phyloP scores from a whole-genome alignment of 23 tunicate genomes.

The Clavelina lepadiformis region DNA sequence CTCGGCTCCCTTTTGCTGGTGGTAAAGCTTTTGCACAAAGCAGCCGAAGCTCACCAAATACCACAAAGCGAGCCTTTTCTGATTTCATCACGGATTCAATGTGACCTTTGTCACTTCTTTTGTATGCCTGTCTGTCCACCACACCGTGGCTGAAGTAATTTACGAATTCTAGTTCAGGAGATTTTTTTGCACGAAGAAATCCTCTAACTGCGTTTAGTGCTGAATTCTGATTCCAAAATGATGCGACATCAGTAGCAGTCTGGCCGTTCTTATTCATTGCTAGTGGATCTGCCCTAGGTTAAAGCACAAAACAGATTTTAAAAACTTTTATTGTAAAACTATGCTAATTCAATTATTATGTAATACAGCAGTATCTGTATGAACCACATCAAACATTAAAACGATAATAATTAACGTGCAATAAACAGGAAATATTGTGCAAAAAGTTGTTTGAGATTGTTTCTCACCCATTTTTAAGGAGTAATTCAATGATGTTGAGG shows the following conservation, averaged over 20 bases:
- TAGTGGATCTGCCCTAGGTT: slow-evolving; percentile 77
- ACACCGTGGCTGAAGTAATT: slow-evolving; percentile 56
- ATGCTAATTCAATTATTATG: slow-evolving; percentile 1
- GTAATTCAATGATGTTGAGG: slow-evolving; percentile 25
- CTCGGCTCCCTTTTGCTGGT: slow-evolving; percentile 12
- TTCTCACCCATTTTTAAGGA: slow-evolving; percentile 64
- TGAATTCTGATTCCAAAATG: slow-evolving; percentile 65
- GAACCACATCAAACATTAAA: background rate
- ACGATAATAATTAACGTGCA: no score
- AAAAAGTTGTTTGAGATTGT: no score
- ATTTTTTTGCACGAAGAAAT: slow-evolving; percentile 30
- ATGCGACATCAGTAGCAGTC: slow-evolving; percentile 51
- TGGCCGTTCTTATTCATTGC: slow-evolving; percentile 70
- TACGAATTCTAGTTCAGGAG: slow-evolving; percentile 42
- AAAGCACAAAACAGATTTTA: background rate
- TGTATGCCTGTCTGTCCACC: slow-evolving; percentile 68
- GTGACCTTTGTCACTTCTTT: slow-evolving; percentile 44
- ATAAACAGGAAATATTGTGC: no score
- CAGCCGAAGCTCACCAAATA: slow-evolving; percentile 63
- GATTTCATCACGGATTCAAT: slow-evolving; percentile 40
- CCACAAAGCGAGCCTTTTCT: slow-evolving; percentile 43
- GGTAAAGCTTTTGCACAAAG: slow-evolving; percentile 13
- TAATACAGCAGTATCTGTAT: background rate
- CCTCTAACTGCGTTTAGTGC: slow-evolving; percentile 17
- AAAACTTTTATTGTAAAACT: background rate